These are phyloP conservation scores for Athene noctua DNA, from an alignment of 2,113 vertebrate species.

Conservation along the genomic window DNA sequence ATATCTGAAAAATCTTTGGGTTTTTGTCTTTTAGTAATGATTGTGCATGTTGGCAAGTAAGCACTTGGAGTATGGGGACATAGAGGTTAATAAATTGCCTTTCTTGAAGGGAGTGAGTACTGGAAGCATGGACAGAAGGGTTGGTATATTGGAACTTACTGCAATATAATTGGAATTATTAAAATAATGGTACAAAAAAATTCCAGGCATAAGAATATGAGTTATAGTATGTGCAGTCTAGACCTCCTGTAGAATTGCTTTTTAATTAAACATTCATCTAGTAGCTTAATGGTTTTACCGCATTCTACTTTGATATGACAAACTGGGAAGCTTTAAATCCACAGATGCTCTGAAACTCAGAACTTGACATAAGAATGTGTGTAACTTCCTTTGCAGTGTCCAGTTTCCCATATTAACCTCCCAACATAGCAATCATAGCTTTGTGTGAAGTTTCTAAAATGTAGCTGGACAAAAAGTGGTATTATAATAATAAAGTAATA, in stretches of 20 bases:
- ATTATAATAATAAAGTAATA: not conserved
- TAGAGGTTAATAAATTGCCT: not conserved
- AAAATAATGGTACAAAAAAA: not conserved
- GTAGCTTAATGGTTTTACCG: not conserved
- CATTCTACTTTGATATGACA: not conserved
- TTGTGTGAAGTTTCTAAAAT: not conserved
- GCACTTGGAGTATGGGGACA: not conserved
- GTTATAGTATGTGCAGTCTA: not conserved
- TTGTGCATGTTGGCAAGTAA: not conserved
- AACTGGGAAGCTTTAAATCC: not conserved
- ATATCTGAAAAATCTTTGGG: not conserved
- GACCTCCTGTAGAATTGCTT: not conserved
- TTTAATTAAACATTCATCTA: not conserved
- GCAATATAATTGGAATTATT: not conserved
- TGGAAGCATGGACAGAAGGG: not conserved
- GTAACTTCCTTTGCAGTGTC: not conserved
- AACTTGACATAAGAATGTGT: not conserved
- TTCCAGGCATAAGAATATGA: not conserved
- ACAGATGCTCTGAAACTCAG: not conserved
- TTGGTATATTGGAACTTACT: not conserved
- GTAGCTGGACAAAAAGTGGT: not conserved
- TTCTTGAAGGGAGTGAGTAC: not conserved
- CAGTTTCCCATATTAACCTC: not conserved
- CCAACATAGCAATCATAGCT: not conserved
- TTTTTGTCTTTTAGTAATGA: not conserved